Base-by-base conservation (phyloP, 2,797 vertebrate species). In the Pangasius larnaudii region DNA sequence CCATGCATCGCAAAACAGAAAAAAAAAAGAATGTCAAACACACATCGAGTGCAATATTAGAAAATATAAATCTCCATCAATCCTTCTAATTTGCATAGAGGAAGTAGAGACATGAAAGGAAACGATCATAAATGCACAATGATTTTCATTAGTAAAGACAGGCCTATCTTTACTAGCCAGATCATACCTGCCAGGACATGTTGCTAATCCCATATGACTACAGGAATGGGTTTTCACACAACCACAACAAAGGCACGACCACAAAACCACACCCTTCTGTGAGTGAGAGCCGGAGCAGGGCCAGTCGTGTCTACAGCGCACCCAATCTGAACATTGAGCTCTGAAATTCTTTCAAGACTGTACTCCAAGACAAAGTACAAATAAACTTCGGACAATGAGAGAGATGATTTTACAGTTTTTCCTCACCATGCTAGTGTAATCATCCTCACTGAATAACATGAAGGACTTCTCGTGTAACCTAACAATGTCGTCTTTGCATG, bases 391-490 rank as follows among this genome's bases (percentile, higher is more conserved):
- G 46, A 67, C 59, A 51, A 63, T 8, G 30, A 36, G 63, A 85
- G 33, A 71, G 87, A 90, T 83, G 83, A 90, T 90, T 89, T 88
- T 61, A 86, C 80, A 74, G n/a, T 69, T 79, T 83, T 85, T 46
- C 39, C 81, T 24, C 5, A 10, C 46, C 61, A 71, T 74, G 90
- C 77, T 77, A 85, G 79, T 30, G 75, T 78, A 90, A 91, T 89
- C 90, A 89, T 85, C 67, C 87, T 83, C 69, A 79, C 9, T 80
- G 89, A 67, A 30, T 82, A 90, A 89, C 83, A 83, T 78, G 81
- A 61, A 85, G 86, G 81, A 85, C 85, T 85, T 91, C 75, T 81
- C 86, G 85, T 51, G 86, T 61, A 75, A 86, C 71, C 86, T 39
- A 81, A 78, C 85, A 88, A 88, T 81, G 85, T 84, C 86, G 81